Evolutionary conservation across 2,888 invertebrate genomes (phyloP).

Genomic region (Apodemia hepburni): DNA sequence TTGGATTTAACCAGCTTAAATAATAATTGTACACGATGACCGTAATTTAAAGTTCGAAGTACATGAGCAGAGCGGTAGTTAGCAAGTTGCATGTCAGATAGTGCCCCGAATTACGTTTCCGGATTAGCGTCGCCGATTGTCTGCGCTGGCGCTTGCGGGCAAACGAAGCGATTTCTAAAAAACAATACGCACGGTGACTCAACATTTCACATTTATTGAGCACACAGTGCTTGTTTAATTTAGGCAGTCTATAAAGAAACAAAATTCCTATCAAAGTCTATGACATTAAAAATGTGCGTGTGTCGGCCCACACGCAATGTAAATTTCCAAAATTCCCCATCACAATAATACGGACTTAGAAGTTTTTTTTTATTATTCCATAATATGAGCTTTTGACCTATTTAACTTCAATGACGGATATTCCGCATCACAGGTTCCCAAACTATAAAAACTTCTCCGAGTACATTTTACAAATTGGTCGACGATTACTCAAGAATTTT

Average conservation of each 20-base stretch:
- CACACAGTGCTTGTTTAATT: conserved; percentile 11
- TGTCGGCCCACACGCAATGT: too few relatives aligned
- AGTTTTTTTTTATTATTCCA: too few relatives aligned
- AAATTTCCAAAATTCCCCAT: too few relatives aligned
- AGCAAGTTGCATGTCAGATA: conserved; percentile 6
- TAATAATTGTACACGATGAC: not conserved
- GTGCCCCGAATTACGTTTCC: conserved; percentile 56
- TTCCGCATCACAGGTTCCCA: too few relatives aligned
- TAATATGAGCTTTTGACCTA: too few relatives aligned
- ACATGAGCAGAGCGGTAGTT: not conserved
- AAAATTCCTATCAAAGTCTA: too few relatives aligned
- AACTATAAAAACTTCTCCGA: too few relatives aligned
- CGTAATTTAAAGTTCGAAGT: not conserved
- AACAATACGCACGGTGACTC: conserved; percentile 16
- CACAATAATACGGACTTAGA: too few relatives aligned
- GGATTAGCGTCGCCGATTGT: conserved; percentile 40
- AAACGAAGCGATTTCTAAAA: conserved; percentile 9
- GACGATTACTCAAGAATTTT: too few relatives aligned
- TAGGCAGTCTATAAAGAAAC: not conserved
- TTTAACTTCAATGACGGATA: too few relatives aligned
- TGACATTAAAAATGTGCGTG: too few relatives aligned
- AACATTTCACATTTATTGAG: conserved; percentile 14
- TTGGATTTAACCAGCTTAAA: not conserved
- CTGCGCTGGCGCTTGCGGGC: conserved; percentile 16
- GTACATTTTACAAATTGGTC: too few relatives aligned